Percentiles rank a stretch among this genome's conserved stretches.
These are phyloP conservation scores for Pelagia noctiluca DNA, from an alignment of 30 jellyfish, hydroid and myxozoan genomes.

Conservation along the genomic window DNA sequence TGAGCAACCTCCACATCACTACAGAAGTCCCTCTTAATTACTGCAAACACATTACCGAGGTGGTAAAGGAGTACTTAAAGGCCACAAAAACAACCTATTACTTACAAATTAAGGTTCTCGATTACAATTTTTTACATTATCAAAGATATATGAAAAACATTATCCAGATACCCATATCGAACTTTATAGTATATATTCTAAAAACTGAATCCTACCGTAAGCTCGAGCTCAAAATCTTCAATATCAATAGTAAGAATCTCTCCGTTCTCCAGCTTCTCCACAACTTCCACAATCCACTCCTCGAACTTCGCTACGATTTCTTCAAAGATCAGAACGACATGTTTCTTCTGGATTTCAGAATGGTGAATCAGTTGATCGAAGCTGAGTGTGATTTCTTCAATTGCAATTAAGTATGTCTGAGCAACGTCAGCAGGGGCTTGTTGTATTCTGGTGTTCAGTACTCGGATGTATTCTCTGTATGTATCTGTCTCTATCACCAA, in stretches of 20 bases:
- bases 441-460: constrained; percentile 61
- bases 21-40: no score
- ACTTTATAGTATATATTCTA: no score
- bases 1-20: no score
- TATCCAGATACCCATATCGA: no score
- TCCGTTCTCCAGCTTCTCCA: constrained; percentile 67
- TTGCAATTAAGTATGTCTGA: constrained; percentile 62
- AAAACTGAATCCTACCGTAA: constrained; percentile 60
- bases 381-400: constrained; percentile 63
- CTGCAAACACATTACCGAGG: no score
- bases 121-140: no score
- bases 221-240: constrained; percentile 74
- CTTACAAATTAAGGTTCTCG: no score
- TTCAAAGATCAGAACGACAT: constrained; percentile 66
- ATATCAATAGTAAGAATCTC: constrained; percentile 86
- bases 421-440: constrained; percentile 83
- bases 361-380: constrained; percentile 73
- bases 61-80: no score
- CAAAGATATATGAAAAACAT: no score
- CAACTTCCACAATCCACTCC: constrained; percentile 66
- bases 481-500: constrained; percentile 77
- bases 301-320: constrained; percentile 80
- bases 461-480: constrained; percentile 73
- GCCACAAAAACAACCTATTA: no score
- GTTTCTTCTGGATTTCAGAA: constrained; percentile 76